phyloP scores from a whole-genome alignment of 2,113 vertebrate genomes.

The Passer domesticus region DNA sequence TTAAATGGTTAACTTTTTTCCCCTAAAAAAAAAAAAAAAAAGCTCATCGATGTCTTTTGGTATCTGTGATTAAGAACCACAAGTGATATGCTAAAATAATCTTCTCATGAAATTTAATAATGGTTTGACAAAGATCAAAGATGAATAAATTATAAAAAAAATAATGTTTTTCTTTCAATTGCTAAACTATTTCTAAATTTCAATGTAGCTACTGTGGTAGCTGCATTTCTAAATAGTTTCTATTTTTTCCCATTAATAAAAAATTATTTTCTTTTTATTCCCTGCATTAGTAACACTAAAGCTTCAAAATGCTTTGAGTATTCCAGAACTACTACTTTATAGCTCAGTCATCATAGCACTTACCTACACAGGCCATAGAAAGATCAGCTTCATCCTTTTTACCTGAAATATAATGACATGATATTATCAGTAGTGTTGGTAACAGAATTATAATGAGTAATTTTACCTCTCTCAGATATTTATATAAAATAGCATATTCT shows the following conservation, averaged over 20 bases:
- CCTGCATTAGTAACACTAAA: neutral
- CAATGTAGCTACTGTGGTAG: neutral
- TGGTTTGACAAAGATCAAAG: neutral
- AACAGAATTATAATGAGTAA: neutral
- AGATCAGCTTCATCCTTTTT: constrained; percentile 56
- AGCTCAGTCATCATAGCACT: constrained; percentile 26
- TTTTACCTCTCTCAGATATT: neutral
- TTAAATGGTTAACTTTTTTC: neutral
- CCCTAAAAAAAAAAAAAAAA: neutral
- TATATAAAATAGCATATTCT: neutral
- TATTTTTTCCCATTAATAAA: neutral
- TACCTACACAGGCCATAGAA: constrained; percentile 73
- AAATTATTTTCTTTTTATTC: neutral
- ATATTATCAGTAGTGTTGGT: neutral
- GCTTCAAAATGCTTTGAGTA: neutral
- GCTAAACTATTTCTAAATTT: neutral
- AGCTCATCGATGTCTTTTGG: neutral
- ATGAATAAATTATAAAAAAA: neutral
- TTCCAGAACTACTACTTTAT: neutral
- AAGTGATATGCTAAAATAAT: neutral
- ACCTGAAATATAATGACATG: constrained; percentile 63
- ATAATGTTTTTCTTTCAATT: neutral
- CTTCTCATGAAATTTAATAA: neutral
- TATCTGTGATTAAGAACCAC: neutral
- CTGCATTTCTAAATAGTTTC: neutral